Base-by-base conservation (phyloP, 2,113 vertebrate species). In the Ornithorhynchus anatinus region DNA sequence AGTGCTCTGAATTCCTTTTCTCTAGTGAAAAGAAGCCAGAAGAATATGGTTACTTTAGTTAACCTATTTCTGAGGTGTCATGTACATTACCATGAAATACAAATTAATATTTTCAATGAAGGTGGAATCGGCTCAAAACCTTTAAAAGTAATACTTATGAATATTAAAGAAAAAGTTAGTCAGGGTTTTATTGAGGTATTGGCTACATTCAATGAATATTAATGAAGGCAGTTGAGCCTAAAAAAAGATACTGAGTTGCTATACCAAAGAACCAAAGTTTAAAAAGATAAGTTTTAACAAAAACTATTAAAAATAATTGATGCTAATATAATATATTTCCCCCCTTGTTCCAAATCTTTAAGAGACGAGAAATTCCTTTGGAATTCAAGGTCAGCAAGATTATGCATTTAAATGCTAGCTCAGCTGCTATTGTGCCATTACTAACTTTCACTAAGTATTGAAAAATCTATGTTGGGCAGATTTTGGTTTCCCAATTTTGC, bases 221-320 rank as follows among this genome's bases (percentile, higher is more conserved):
- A 77, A 71, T 79, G 12, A 86, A 76, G 31, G 29, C 29, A 59
- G 76, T 50, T 42, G 22, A 29, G 11, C 71, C 67, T 63, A 62
- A 40, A 48, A 66, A 75, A 72, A 71, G 48, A 77, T 51, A 76
- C 8, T 10, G 12, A 35, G 11, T 68, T 80, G 65, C 67, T 75
- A 80, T 78, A 75, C 17, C 44, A 77, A 56, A 8, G 66, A 12
- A 69, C 35, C 2, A 25, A 80, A 82, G 58, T 75, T 79, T 25
- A 61, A 58, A 80, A 86, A 80, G 75, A 81, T 47, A 69, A 52
- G 60, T 83, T 86, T 72, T 62, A 70, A 70, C 63, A 75, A 72
- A 52, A 84, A 70, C 79, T 72, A 68, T 72, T 79, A 76, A 77
- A 58, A 89, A 56, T 77, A 83, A 84, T 78, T 50, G 19, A 74